These are phyloP conservation scores for Trachops cirrhosus DNA, from an alignment of 2,797 vertebrate genomes.

Conservation along the genomic window DNA sequence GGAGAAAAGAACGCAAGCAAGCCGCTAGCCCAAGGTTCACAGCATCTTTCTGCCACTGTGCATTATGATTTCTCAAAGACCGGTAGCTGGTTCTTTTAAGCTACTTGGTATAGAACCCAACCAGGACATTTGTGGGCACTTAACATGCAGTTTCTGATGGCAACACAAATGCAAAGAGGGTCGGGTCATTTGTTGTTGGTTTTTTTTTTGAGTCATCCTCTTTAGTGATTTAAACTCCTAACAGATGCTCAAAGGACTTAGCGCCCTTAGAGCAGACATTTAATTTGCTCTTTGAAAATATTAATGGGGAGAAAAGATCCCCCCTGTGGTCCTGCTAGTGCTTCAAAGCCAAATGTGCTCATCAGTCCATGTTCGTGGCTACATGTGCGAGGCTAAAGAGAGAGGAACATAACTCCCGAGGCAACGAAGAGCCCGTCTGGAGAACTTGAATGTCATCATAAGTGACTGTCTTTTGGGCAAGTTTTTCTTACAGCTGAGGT, in stretches of 20 bases:
- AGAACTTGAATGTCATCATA: background rate
- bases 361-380: background rate
- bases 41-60: background rate
- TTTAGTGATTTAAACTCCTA: conserved; percentile 65
- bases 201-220: conserved; percentile 34
- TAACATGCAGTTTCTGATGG: background rate
- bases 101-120: background rate
- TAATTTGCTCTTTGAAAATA: conserved; percentile 74
- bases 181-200: background rate
- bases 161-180: conserved; percentile 10
- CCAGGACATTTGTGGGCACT: background rate
- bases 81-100: background rate
- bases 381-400: background rate
- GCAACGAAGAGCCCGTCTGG: too few relatives aligned
- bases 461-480: background rate
- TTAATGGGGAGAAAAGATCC: conserved; percentile 68
- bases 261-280: conserved; percentile 52
- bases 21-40: background rate
- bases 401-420: accelerated
- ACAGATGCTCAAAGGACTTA: conserved; percentile 42
- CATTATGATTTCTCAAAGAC: background rate
- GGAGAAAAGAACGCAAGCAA: background rate
- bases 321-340: background rate
- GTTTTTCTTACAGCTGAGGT: background rate
- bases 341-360: background rate